Conservation (phyloP, 1,140 invertebrate genomes). For the Ephestia elutella region DNA sequence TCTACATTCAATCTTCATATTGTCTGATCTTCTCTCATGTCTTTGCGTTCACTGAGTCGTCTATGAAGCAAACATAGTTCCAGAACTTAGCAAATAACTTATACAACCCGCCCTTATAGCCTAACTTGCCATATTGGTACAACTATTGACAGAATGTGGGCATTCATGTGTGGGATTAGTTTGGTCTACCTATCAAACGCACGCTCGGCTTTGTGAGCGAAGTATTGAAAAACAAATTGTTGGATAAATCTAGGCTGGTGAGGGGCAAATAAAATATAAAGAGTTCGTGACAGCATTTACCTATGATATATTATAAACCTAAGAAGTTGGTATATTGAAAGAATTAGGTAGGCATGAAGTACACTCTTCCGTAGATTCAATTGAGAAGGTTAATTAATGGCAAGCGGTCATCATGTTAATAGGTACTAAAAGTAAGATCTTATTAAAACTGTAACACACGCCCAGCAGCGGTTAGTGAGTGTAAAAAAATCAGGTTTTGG, state of each 20-base stretch:
- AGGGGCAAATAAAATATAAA: no score
- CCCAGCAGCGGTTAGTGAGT: no score
- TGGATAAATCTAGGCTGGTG: background rate
- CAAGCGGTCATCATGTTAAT: no score
- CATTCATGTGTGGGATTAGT: slow-evolving; percentile 4
- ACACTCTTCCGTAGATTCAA: no score
- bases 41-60: background rate
- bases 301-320: no score
- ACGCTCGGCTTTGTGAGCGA: background rate
- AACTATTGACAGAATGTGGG: slow-evolving; percentile 3
- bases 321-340: no score
- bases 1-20: background rate
- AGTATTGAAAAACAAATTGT: slow-evolving; percentile 4
- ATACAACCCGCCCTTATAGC: background rate
- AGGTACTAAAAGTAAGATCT: no score
- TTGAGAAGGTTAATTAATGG: no score
- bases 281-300: no score
- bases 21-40: background rate
- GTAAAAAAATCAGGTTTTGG: no score
- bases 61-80: background rate
- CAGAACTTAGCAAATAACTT: background rate
- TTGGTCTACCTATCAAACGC: slow-evolving; percentile 3
- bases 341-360: no score
- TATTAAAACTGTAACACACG: no score
- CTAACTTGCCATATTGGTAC: background rate